Conservation (phyloP, 2,113 vertebrate species). For the Apteryx owenii region DNA sequence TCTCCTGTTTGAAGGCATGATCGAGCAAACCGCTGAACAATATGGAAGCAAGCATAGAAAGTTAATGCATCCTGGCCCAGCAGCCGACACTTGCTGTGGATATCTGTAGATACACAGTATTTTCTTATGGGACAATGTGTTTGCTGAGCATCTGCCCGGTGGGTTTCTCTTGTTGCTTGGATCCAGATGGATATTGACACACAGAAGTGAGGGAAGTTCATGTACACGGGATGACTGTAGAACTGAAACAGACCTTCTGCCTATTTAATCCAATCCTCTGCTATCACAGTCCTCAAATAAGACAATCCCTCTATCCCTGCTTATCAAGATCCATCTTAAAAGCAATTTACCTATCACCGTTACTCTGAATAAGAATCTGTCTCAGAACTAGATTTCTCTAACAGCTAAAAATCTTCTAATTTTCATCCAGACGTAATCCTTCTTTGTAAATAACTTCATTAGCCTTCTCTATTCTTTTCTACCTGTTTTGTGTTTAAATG, state of each 20-base stretch:
- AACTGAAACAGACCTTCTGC: background rate
- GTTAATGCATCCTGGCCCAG: background rate
- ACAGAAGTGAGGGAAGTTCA: background rate
- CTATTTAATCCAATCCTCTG: background rate
- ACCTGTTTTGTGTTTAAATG: background rate
- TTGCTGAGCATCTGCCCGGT: background rate
- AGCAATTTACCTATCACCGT: background rate
- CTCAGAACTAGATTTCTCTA: background rate
- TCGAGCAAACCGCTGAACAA: background rate
- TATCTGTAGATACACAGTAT: background rate
- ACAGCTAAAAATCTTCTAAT: background rate
- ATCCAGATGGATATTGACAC: background rate
- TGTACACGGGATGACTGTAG: background rate
- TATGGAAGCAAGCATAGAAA: background rate
- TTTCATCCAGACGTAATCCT: background rate
- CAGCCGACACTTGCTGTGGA: background rate
- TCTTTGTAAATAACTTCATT: background rate
- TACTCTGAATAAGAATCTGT: background rate
- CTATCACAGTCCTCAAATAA: background rate
- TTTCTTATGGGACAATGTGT: background rate
- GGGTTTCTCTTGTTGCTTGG: background rate
- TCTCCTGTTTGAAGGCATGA: background rate
- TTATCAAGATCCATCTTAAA: background rate
- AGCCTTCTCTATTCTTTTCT: background rate
- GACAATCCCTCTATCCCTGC: background rate